These are phyloP conservation scores for Potamilus streckersoni DNA, from an alignment of 1,140 invertebrate species.

Conservation along the genomic window DNA sequence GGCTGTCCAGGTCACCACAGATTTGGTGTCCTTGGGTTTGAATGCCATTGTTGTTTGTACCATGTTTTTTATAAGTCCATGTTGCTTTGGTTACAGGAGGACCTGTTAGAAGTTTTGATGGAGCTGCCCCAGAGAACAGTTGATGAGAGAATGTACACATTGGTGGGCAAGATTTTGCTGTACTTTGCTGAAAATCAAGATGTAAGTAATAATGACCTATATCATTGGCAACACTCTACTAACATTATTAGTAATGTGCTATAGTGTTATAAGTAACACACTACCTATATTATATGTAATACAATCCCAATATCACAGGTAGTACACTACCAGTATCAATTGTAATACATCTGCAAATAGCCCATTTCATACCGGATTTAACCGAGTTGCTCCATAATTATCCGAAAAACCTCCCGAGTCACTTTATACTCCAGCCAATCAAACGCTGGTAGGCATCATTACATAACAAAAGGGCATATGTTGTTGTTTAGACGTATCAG, in stretches of 20 bases:
- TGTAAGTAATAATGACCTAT: slow-evolving; percentile 32
- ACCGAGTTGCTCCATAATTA: too few species aligned
- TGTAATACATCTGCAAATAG: background rate
- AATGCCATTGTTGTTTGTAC: too few species aligned
- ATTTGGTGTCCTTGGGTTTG: too few species aligned
- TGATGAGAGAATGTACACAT: slow-evolving; percentile 58
- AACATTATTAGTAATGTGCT: background rate
- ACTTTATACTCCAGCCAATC: too few species aligned
- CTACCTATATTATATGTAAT: background rate
- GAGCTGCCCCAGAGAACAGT: slow-evolving; percentile 49
- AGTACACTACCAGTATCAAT: background rate
- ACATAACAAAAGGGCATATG: too few species aligned
- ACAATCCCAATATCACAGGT: background rate
- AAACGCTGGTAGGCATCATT: too few species aligned
- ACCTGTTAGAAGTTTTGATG: slow-evolving; percentile 51
- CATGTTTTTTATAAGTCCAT: background rate
- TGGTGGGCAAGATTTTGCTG: slow-evolving; percentile 62
- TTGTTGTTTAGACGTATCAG: too few species aligned
- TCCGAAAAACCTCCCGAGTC: too few species aligned
- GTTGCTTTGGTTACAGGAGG: slow-evolving; percentile 43
- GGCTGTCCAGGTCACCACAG: too few species aligned
- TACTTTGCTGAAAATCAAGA: slow-evolving; percentile 61
- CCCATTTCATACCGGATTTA: too few species aligned
- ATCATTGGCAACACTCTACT: background rate
- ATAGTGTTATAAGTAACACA: background rate